phyloP scores from a whole-genome alignment of 1,140 invertebrate species.

The Drosophila takahashii region DNA sequence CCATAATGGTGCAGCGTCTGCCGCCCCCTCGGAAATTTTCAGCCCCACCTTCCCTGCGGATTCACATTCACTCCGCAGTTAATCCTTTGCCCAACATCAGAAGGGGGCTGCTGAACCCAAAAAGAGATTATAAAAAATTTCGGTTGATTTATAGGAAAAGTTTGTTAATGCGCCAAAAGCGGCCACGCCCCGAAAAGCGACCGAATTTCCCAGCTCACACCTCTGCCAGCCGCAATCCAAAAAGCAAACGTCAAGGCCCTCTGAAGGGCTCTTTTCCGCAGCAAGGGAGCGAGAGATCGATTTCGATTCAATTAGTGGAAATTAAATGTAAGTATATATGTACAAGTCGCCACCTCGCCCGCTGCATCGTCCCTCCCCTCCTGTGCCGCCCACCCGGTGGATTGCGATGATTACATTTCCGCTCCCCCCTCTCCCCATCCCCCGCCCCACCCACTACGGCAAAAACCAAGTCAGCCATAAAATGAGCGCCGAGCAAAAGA shows the following conservation, averaged over 20 bases:
- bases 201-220: constrained; percentile 15
- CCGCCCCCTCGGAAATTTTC: not conserved
- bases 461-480: constrained; percentile 76
- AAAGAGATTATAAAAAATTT: constrained; percentile 70
- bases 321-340: constrained; percentile 81
- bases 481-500: constrained; percentile 71
- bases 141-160: constrained; percentile 79
- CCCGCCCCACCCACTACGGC: constrained; percentile 36
- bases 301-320: constrained; percentile 83
- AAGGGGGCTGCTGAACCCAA: constrained; percentile 15
- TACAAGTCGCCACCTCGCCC: constrained; percentile 24
- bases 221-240: constrained; percentile 29
- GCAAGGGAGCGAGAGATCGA: constrained; percentile 70
- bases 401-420: constrained; percentile 82
- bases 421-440: constrained; percentile 40
- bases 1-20: constrained; percentile 9
- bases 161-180: constrained; percentile 68
- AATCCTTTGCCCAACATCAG: constrained; percentile 16
- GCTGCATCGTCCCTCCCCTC: constrained; percentile 8
- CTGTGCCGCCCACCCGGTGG: constrained; percentile 11
- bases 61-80: constrained; percentile 25
- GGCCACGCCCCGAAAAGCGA: constrained; percentile 10
- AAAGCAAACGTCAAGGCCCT: constrained; percentile 55
- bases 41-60: constrained; percentile 5
- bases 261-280: constrained; percentile 45